Evolutionary conservation across 2,113 vertebrate genomes (phyloP).

Genomic region (Pimephales promelas): DNA sequence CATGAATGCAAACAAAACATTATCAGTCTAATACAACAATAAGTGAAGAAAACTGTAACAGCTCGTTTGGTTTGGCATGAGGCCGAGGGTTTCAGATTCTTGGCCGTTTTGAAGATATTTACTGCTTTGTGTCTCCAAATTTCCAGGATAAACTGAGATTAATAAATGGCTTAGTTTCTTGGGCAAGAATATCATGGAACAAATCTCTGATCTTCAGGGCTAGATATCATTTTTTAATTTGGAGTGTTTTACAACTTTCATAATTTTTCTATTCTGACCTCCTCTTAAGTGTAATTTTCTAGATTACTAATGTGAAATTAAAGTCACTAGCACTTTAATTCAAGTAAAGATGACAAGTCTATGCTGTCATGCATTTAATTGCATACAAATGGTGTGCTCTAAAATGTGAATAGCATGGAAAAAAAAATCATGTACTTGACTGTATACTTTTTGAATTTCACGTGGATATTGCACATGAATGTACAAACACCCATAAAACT

Average conservation of each 20-base stretch:
- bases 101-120: conserved; percentile 19
- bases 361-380: too few species aligned
- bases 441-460: too few species aligned
- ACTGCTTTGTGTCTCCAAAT: conserved; percentile 7
- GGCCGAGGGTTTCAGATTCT: neutral
- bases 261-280: neutral
- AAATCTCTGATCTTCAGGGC: neutral
- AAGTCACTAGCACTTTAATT: neutral
- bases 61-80: conserved; percentile 14
- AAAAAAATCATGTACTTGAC: neutral
- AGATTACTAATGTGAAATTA: conserved; percentile 2
- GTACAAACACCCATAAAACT: too few species aligned
- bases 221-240: neutral
- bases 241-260: neutral
- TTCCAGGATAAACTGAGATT: conserved; percentile 10
- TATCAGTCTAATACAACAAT: neutral
- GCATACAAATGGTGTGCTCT: neutral
- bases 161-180: neutral
- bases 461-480: too few species aligned
- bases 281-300: neutral
- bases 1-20: conserved; percentile 2
- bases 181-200: conserved; percentile 12
- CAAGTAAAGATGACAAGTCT: neutral
- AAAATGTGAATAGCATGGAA: neutral
- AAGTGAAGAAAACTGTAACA: neutral